Base-by-base conservation (phyloP, 2,113 vertebrate species). In the Euleptes europaea region DNA sequence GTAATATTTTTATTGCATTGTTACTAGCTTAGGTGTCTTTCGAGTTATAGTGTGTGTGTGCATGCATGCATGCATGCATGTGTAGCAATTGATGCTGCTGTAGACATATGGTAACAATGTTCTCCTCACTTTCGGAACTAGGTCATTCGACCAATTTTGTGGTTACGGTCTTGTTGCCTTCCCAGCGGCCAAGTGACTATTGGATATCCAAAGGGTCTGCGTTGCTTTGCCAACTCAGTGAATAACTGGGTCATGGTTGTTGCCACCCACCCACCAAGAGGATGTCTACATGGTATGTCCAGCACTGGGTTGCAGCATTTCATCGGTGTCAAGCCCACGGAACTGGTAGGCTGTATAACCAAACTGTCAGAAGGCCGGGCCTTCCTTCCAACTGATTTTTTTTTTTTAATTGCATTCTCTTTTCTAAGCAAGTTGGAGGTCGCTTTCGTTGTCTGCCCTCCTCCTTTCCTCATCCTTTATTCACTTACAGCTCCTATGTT, bases 121-220 rank as follows among this genome's bases (percentile, higher is more conserved):
- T 80, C 31, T 51, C 17, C 0, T 84, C 73, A 4, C 89, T 14
- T 86, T 89, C 67, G 88, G 84, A 28, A 71, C 38, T 88, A 98
- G 97, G 95, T 67, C 95, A 94, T 92, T 97, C 97, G 23, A 97
- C 95, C 83, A 95, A 98, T 90, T 97, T 97, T 88, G 96, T 97
- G 78, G 95, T 97, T 83, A 97, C 96, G 0, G 87, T 97, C 71
- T 92, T 97, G 88, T 84, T 98, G 82, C 95, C 95, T 70, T 97
- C 97, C 82, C 93, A 95, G 51, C 92, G 71, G 44, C 74, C 93
- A 84, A 97, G 86, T 8, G 95, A 97, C 79, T 98, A 97, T 67
- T 97, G 96, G 96, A 96, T 97, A 83, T 95, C 96, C 83, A 97
- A 98, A 95, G 95, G 93, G 3, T 96, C 96, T 0, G 95, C 95